phyloP scores from a whole-genome alignment of 2,888 invertebrate genomes.

The Carcina quercana region DNA sequence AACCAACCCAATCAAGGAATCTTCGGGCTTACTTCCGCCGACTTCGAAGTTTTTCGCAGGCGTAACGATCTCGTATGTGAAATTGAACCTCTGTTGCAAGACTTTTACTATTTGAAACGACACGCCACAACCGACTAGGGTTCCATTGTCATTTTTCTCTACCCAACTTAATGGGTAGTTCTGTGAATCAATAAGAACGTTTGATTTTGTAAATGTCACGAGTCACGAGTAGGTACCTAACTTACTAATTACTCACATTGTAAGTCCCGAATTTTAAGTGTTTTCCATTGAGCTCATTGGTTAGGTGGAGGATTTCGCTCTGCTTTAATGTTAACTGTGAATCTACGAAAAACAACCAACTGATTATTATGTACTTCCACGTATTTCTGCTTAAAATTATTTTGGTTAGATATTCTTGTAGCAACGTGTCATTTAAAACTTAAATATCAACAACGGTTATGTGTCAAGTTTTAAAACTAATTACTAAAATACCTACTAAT shows the following conservation, averaged over 20 bases:
- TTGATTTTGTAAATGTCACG: background rate
- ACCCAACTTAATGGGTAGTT: conserved; percentile 78
- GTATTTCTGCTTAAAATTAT: too few relatives aligned
- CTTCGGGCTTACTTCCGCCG: conserved; percentile 69
- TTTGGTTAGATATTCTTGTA: too few relatives aligned
- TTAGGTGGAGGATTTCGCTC: conserved; percentile 22
- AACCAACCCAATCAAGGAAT: conserved; percentile 79
- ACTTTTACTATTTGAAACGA: conserved; percentile 83
- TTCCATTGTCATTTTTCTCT: conserved; percentile 62
- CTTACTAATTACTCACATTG: conserved; percentile 44
- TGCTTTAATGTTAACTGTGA: conserved; percentile 23
- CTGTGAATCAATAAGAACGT: conserved; percentile 42
- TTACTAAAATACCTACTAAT: too few relatives aligned
- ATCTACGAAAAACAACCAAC: conserved; percentile 23
- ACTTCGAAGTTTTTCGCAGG: conserved; percentile 77
- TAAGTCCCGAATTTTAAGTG: conserved; percentile 56
- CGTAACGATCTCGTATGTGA: conserved; percentile 80
- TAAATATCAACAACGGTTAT: too few relatives aligned
- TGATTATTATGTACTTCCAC: too few relatives aligned
- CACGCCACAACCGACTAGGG: conserved; percentile 77
- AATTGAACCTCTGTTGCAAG: conserved; percentile 79
- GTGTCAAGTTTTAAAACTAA: too few relatives aligned
- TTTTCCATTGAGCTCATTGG: conserved; percentile 50
- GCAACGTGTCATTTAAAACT: too few relatives aligned
- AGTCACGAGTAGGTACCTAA: background rate